Base-by-base conservation (phyloP, 2,888 invertebrate genomes). In the Trissolcus japonicus region DNA sequence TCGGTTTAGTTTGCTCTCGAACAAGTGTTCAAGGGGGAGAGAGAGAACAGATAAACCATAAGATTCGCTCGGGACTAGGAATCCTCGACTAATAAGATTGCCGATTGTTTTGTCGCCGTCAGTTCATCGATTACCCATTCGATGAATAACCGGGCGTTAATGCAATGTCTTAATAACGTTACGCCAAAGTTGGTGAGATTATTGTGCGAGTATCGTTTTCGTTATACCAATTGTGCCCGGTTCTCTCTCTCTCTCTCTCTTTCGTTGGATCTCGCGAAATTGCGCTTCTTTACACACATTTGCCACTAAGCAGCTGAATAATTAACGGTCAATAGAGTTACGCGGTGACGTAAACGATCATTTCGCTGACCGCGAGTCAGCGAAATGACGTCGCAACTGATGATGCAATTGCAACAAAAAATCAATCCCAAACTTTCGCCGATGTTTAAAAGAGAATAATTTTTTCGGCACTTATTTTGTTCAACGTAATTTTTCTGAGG, bases 111-210 rank as follows among this genome's bases (percentile, higher is more conserved):
- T 17, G 63, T 19, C 16, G 17, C 17, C 55, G 48, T 65, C 46
- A 25, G 48, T 35, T 35, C 35, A 35, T 48, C 50, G 56, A 50
- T 56, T 66, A 21, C 65, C 54, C 50, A 35, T 35, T 66, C 57
- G 66, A 51, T 43, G 67, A 59, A 17, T 53, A 53, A 67, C 59
- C 29, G 21, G 53, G 13, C 53, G 40, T 53, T 67, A 59, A 46
- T 51, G 50, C 57, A n/a, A 48, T 51, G 57, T 11, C n/a, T 56
- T 56, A 56, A 54, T 54, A 54, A 65, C 65, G 48, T 66, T 66
- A 57, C 57, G 35, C 7, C 51, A 11, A 57, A 57, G 51, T 57
- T 66, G 40, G 11, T 14, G 11, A 40, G 50, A 46, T 57, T 21
- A 67, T 60, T 41, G 59, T 60, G 53, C 67, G 54, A 60, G 60